phyloP scores from a whole-genome alignment of 2,888 invertebrate genomes.

The Acleris cristana region DNA sequence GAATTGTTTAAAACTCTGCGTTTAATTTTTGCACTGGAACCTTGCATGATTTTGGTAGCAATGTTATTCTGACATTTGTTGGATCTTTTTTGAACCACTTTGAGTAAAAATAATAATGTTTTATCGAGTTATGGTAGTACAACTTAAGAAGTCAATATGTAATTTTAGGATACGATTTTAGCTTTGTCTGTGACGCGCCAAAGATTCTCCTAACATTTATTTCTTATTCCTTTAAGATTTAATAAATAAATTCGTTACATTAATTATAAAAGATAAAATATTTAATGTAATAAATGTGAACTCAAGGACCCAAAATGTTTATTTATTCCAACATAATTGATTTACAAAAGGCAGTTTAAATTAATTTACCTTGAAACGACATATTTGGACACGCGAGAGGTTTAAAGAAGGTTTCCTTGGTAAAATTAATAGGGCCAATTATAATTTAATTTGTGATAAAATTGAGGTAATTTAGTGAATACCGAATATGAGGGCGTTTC shows the following conservation, averaged over 20 bases:
- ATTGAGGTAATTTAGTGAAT: conserved; percentile 6
- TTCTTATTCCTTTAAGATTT: no score
- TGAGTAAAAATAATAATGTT: no score
- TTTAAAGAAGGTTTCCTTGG: conserved; percentile 8
- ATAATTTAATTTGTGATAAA: conserved; percentile 10
- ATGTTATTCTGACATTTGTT: no score
- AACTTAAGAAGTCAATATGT: no score
- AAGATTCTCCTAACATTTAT: no score
- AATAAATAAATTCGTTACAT: no score
- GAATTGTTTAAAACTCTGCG: conserved; percentile 1
- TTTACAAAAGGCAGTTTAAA: conserved; percentile 11
- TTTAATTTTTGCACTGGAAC: not conserved
- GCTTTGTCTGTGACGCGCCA: no score
- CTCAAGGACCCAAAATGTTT: not conserved
- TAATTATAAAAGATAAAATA: not conserved
- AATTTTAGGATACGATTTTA: no score
- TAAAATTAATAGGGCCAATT: conserved; percentile 12
- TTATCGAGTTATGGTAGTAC: no score
- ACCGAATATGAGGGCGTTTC: conserved; percentile 3
- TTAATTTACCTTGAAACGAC: conserved; percentile 12
- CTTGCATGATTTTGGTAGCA: no score
- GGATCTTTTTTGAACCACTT: no score
- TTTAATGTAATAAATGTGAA: not conserved
- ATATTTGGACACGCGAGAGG: conserved; percentile 2
- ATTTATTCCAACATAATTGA: conserved; percentile 3